Conservation (phyloP, 2,113 vertebrate species). For the Xenotilapia caudafasciata region DNA sequence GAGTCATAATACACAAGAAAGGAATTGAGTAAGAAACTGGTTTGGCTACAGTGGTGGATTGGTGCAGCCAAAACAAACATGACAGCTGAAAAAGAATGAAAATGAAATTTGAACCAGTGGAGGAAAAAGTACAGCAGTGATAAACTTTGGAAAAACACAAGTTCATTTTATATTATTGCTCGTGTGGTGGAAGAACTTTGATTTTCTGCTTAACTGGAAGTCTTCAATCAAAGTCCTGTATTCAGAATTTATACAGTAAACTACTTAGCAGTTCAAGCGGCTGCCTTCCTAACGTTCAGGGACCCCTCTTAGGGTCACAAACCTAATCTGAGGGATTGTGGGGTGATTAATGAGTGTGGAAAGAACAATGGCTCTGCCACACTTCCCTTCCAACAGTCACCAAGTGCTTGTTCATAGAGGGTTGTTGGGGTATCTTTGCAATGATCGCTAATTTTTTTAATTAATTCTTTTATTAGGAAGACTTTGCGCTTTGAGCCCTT, state of each 20-base stretch:
- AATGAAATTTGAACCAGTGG: not conserved
- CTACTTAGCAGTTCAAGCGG: not conserved
- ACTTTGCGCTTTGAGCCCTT: not conserved
- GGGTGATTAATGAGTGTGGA: not conserved
- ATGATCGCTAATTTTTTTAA: fast-evolving
- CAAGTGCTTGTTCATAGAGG: not conserved
- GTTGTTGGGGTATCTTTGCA: not conserved
- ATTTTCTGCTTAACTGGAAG: not conserved
- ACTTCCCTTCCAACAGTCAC: not conserved
- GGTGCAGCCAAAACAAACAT: not conserved
- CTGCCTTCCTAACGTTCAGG: not conserved
- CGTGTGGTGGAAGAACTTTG: not conserved
- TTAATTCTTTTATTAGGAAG: not conserved
- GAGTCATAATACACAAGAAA: not conserved
- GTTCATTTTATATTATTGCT: not conserved
- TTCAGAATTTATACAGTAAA: not conserved
- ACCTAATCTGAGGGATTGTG: not conserved
- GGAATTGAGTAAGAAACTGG: not conserved
- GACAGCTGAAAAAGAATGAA: not conserved
- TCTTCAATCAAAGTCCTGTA: not conserved
- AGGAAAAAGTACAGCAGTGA: not conserved
- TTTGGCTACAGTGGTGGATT: not conserved
- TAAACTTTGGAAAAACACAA: not conserved
- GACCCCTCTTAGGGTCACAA: not conserved
- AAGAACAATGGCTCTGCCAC: not conserved